These are phyloP conservation scores for Aleiodes alternator DNA, from an alignment of 2,888 invertebrate genomes.

Conservation along the genomic window DNA sequence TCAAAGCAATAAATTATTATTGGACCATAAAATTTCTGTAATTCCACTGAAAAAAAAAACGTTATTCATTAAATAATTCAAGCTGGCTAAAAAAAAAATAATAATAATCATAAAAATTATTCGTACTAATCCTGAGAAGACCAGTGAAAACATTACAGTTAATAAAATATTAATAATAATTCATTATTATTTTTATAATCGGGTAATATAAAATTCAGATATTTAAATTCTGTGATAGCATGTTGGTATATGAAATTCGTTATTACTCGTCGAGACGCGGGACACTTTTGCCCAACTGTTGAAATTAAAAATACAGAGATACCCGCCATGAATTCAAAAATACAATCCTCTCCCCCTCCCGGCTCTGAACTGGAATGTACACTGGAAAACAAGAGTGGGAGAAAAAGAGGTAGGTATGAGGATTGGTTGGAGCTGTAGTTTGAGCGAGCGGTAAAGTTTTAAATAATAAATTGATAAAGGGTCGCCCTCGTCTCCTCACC, in stretches of 20 bases:
- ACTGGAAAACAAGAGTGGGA: conserved; percentile 30
- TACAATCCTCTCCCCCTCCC: conserved; percentile 23
- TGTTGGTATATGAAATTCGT: conserved; percentile 5
- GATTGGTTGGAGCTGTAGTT: conserved; percentile 18
- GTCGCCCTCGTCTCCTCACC: conserved; percentile 17
- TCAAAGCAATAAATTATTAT: too few species aligned
- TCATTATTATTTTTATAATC: neutral
- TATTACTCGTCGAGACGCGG: conserved; percentile 8
- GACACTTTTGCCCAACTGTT: conserved; percentile 18
- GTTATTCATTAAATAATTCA: too few species aligned
- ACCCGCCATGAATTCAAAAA: conserved; percentile 53
- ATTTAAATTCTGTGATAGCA: conserved; percentile 9
- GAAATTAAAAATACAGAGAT: conserved; percentile 54
- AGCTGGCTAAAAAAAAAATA: too few species aligned
- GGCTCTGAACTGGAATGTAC: neutral
- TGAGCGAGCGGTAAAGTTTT: conserved; percentile 29
- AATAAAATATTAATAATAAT: conserved; percentile 1
- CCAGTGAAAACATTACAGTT: neutral
- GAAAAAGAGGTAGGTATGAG: neutral
- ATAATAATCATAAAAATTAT: too few species aligned
- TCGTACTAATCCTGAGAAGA: neutral
- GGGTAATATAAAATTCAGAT: conserved; percentile 1
- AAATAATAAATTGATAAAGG: conserved; percentile 41
- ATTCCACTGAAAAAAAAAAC: too few species aligned
- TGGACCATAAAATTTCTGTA: too few species aligned